Evolutionary conservation across 2,113 vertebrate genomes (phyloP).

Genomic region (Centropristis striata): DNA sequence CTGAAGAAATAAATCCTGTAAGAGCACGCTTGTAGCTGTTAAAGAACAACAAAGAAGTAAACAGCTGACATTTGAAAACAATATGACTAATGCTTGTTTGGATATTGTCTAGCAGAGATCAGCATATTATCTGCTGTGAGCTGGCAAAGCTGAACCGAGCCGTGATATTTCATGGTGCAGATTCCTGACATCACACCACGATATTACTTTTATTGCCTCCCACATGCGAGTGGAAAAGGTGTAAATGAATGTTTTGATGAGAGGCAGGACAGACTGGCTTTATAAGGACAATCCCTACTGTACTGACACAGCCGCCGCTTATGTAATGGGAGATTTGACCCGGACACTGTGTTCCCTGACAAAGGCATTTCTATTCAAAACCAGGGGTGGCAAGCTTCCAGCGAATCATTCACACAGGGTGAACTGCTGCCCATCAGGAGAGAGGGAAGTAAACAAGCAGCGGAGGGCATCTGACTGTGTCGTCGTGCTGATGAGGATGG

Average conservation of each 20-base stretch:
- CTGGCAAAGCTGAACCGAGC: not conserved
- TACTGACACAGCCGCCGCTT: slow-evolving; percentile 55
- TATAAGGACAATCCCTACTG: slow-evolving; percentile 48
- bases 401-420: slow-evolving; percentile 37
- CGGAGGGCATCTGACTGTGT: not conserved
- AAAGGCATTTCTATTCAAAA: slow-evolving; percentile 72
- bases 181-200: not conserved
- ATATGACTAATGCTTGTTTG: slow-evolving; percentile 39
- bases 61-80: slow-evolving; percentile 18
- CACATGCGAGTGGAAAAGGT: not conserved
- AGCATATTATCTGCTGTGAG: slow-evolving; percentile 21
- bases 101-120: slow-evolving; percentile 29
- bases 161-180: slow-evolving; percentile 12
- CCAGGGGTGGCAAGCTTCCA: slow-evolving; percentile 34
- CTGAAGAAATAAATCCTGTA: not conserved
- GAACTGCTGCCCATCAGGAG: slow-evolving; percentile 19
- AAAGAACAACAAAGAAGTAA: slow-evolving; percentile 11
- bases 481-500: not conserved
- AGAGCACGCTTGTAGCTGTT: not conserved
- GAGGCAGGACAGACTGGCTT: slow-evolving; percentile 10
- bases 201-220: slow-evolving; percentile 6
- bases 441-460: slow-evolving; percentile 48
- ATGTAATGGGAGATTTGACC: slow-evolving; percentile 67
- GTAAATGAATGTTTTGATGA: slow-evolving; percentile 26
- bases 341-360: slow-evolving; percentile 74